These are phyloP conservation scores for Drosophila yakuba DNA, from an alignment of 1,140 invertebrate genomes.

Conservation along the genomic window DNA sequence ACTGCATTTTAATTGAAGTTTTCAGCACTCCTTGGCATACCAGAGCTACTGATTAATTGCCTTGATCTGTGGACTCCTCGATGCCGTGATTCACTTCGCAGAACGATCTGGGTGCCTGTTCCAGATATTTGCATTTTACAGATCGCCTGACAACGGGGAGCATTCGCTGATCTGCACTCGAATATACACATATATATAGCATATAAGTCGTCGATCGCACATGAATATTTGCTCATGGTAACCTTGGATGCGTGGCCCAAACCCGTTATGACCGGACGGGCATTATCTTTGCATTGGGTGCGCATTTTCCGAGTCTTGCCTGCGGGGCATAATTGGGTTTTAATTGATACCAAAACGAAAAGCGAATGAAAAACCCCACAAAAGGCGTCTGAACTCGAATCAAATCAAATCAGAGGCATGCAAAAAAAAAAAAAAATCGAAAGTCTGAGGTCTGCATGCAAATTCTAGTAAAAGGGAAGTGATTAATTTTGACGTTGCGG, in stretches of 20 bases:
- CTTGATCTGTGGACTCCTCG: constrained; percentile 3
- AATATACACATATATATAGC: not conserved
- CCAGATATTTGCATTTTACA: constrained; percentile 32
- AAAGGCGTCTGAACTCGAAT: constrained; percentile 9
- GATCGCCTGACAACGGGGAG: constrained; percentile 54
- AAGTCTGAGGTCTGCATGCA: constrained; percentile 52
- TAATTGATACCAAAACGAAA: constrained; percentile 60
- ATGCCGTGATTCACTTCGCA: constrained; percentile 21
- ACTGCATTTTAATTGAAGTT: not conserved
- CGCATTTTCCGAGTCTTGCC: constrained; percentile 62
- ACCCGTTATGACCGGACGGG: constrained; percentile 68
- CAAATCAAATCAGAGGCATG: constrained; percentile 9
- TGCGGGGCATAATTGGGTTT: constrained; percentile 68
- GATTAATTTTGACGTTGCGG: constrained; percentile 59
- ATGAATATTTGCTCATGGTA: constrained; percentile 20
- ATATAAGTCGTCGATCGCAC: not conserved
- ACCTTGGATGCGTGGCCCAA: constrained; percentile 62
- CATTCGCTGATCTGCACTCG: constrained; percentile 15
- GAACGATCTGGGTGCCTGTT: not conserved
- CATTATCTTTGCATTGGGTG: constrained; percentile 50
- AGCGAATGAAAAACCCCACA: constrained; percentile 19
- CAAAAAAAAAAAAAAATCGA: constrained; percentile 11
- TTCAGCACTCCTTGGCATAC: not conserved
- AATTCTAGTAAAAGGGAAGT: constrained; percentile 78
- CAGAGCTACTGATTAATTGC: constrained; percentile 18